Base-by-base conservation (phyloP, 2,797 vertebrate species). In the Leontopithecus rosalia region DNA sequence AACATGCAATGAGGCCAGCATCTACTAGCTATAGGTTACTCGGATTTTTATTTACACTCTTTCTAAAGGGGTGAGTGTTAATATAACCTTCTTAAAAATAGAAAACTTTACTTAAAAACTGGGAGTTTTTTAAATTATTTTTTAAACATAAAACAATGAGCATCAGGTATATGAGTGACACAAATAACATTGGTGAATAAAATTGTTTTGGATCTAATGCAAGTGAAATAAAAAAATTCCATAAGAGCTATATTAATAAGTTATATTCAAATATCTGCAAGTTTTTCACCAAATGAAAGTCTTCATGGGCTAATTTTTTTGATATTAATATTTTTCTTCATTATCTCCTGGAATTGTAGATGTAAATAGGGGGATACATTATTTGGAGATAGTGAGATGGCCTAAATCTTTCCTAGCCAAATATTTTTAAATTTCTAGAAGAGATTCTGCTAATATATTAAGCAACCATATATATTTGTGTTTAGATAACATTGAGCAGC, bases 21-120 rank as follows among this genome's bases (percentile, higher is more conserved):
- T 17, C 41, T 80, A 36, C 28, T 15, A 43, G 48, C 24, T 79
- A 2, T 5, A 79, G 22, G 30, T 67, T n/a, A 57, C 75, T 95
- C 15, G 48, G 46, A 93, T 8, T 96, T 97, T 90, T 97, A 94
- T 94, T 89, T 95, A 57, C 57, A 57, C 14, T 43, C 11, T 94
- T 95, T 90, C 22, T 79, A 52, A 92, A 58, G 2, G 5, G 90
- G 33, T 9, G 10, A 90, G 20, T 75, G 2, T 61, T 73, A 28
- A 13, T 67, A 17, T 24, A 19, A 36, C 24, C 39, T 88, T 77
- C 43, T 80, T 14, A 82, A 84, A 85, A 55, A 10, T 86, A 39
- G 4, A 82, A 91, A 95, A 46, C 5, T 26, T 28, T 36, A 57
- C 58, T 46, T 95, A 72, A 94, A 93, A 87, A 52, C 1, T 43